phyloP scores from a whole-genome alignment of 2,797 vertebrate genomes.

The Cossypha niveicapilla region DNA sequence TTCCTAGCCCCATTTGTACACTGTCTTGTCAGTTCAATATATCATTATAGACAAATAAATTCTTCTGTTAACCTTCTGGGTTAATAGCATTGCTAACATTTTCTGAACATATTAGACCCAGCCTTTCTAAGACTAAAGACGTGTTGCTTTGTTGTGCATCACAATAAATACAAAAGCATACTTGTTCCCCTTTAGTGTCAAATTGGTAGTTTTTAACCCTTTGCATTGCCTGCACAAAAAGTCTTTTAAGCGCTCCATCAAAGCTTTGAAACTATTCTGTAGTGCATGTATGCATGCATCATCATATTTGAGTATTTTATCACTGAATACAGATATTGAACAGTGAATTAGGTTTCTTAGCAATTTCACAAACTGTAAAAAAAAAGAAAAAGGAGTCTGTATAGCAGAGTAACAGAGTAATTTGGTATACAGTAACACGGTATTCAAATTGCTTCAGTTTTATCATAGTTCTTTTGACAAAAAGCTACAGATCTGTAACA shows the following conservation, averaged over 20 bases:
- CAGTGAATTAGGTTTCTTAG: not conserved
- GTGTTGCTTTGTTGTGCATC: not conserved
- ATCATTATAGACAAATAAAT: slow-evolving; percentile 72
- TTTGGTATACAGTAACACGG: not conserved
- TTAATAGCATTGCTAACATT: slow-evolving; percentile 49
- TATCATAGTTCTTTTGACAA: not conserved
- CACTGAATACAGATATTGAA: not conserved
- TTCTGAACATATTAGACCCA: slow-evolving; percentile 30
- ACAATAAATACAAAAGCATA: not conserved
- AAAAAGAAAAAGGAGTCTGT: not conserved
- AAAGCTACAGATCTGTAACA: not conserved
- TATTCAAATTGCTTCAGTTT: not conserved
- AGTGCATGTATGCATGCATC: not conserved
- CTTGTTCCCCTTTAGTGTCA: not conserved
- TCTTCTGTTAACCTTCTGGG: slow-evolving; percentile 64
- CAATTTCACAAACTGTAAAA: not conserved
- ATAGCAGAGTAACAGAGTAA: not conserved
- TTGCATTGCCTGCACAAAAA: not conserved
- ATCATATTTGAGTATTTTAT: not conserved
- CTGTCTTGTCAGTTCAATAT: slow-evolving; percentile 61
- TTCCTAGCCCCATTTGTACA: slow-evolving; percentile 40
- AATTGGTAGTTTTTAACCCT: not conserved
- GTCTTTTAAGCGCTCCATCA: not conserved
- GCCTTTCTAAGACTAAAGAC: slow-evolving; percentile 37
- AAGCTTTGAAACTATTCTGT: not conserved